These are phyloP conservation scores for Hofmannophila pseudospretella DNA, from an alignment of 2,888 invertebrate species.

Conservation along the genomic window DNA sequence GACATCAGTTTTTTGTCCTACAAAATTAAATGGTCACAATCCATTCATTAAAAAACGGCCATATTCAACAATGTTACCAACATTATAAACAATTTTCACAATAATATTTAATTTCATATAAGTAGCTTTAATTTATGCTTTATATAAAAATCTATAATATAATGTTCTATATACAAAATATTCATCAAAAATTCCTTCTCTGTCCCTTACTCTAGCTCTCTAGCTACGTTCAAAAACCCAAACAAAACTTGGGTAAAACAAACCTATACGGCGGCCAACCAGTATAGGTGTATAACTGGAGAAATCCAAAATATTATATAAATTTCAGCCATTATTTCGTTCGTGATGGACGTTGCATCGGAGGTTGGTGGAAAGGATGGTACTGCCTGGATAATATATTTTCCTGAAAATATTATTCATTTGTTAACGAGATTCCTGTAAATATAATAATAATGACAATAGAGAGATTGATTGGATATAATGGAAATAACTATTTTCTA, in stretches of 20 bases:
- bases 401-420: constrained; percentile 50
- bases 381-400: constrained; percentile 57
- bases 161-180: constrained; percentile 37
- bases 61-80: too few species aligned
- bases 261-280: constrained; percentile 49
- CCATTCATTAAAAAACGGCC: too few species aligned
- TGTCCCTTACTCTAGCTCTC: not conserved
- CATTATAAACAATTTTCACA: too few species aligned
- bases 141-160: too few species aligned
- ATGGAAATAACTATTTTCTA: not conserved
- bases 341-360: constrained; percentile 53
- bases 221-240: constrained; percentile 23
- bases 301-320: constrained; percentile 35
- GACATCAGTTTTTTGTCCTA: too few species aligned
- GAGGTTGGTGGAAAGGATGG: constrained; percentile 68
- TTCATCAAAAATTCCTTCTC: constrained; percentile 38
- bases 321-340: constrained; percentile 38
- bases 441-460: too few species aligned
- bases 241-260: constrained; percentile 26
- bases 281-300: constrained; percentile 29
- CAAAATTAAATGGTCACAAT: too few species aligned
- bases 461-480: not conserved
- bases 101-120: too few species aligned
- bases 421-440: too few species aligned
- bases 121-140: too few species aligned